phyloP scores from a whole-genome alignment of 2,888 invertebrate genomes.

The Drosophila pseudotalamancana region DNA sequence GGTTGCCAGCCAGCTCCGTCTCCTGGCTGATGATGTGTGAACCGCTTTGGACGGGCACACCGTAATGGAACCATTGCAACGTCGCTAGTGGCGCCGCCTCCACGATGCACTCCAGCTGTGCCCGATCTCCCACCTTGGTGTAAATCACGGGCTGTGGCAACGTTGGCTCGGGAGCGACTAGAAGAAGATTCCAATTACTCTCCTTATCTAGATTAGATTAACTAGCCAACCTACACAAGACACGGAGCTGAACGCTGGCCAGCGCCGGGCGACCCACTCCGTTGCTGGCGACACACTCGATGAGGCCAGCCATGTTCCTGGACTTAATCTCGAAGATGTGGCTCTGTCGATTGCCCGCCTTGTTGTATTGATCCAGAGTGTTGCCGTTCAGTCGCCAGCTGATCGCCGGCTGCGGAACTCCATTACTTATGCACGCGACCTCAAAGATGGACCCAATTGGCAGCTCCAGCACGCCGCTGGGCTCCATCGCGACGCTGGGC shows the following conservation, averaged over 20 bases:
- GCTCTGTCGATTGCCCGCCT: constrained; percentile 80
- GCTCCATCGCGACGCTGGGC: constrained; percentile 89
- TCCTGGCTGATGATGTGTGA: constrained; percentile 83
- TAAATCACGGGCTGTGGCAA: constrained; percentile 89
- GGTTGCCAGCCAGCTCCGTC: constrained; percentile 81
- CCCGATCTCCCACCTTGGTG: constrained; percentile 89
- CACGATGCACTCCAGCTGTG: constrained; percentile 89
- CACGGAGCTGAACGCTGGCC: constrained; percentile 88
- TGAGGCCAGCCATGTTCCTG: constrained; percentile 88
- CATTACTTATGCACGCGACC: constrained; percentile 89
- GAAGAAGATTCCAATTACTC: not conserved
- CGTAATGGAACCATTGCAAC: constrained; percentile 89
- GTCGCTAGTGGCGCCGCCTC: constrained; percentile 89
- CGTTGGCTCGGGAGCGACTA: constrained; percentile 91
- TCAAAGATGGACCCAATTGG: constrained; percentile 90
- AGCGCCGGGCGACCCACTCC: constrained; percentile 90
- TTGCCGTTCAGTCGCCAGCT: constrained; percentile 87
- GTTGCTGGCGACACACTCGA: constrained; percentile 90
- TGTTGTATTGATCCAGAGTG: constrained; percentile 65
- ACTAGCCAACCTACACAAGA: constrained; percentile 87
- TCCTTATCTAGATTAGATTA: not conserved
- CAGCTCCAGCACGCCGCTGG: constrained; percentile 89
- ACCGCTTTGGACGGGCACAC: constrained; percentile 85
- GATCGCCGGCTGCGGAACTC: constrained; percentile 90
- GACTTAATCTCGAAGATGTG: constrained; percentile 84